phyloP scores from a whole-genome alignment of 2,888 invertebrate genomes.

The Hanleya hanleyi region DNA sequence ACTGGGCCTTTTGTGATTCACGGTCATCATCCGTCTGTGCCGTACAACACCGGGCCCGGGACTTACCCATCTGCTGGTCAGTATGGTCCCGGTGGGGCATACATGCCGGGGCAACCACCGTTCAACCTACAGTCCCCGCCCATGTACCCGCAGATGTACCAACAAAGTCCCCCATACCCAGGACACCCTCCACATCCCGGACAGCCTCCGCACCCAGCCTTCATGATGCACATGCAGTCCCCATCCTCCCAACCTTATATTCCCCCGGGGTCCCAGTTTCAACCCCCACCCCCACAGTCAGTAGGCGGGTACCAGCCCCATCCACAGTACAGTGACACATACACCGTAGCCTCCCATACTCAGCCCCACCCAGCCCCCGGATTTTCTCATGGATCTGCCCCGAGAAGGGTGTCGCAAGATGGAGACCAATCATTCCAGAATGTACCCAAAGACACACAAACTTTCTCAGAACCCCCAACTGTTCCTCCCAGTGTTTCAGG shows the following conservation, averaged over 20 bases:
- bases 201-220: neutral
- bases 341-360: slow-evolving; percentile 33
- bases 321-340: slow-evolving; percentile 9
- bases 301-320: neutral
- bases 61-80: neutral
- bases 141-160: slow-evolving; percentile 5
- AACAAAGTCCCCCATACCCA: neutral
- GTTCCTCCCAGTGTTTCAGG: too few relatives aligned
- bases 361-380: slow-evolving; percentile 34
- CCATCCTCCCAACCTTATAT: slow-evolving; percentile 16
- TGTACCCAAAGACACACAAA: too few relatives aligned
- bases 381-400: too few relatives aligned
- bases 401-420: too few relatives aligned
- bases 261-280: slow-evolving; percentile 35
- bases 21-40: neutral
- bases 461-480: too few relatives aligned
- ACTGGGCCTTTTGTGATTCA: neutral
- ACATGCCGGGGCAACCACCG: neutral
- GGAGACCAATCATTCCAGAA: too few relatives aligned
- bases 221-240: slow-evolving; percentile 14
- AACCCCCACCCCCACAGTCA: slow-evolving; percentile 40
- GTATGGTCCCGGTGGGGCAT: neutral
- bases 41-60: neutral
- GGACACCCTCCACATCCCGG: neutral
- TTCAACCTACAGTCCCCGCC: neutral